Evolutionary conservation across 2,797 vertebrate species (phyloP).

Genomic region (Phrynocephalus forsythii): DNA sequence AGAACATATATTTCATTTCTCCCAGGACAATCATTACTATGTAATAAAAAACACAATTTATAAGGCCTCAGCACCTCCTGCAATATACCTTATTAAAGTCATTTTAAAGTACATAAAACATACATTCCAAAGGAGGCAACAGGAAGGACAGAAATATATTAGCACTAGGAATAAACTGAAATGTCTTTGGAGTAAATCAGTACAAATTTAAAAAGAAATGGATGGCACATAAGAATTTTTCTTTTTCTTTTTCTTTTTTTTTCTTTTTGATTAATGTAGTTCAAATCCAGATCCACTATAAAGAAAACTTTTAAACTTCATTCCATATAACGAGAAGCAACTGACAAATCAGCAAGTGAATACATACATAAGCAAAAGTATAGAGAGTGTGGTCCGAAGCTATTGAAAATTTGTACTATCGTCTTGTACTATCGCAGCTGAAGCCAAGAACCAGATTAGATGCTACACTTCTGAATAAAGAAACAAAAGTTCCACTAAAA

Average conservation of each 20-base stretch:
- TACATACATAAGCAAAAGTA: neutral
- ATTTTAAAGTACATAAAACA: conserved; percentile 15
- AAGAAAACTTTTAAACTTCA: conserved; percentile 38
- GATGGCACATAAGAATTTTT: neutral
- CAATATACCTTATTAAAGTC: conserved; percentile 10
- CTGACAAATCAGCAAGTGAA: neutral
- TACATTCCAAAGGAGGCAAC: neutral
- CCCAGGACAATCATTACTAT: conserved; percentile 10
- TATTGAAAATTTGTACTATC: conserved; percentile 27
- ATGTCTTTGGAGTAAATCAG: conserved; percentile 6
- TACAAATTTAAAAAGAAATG: conserved; percentile 19
- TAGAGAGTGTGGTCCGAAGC: conserved; percentile 7
- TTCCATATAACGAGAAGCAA: neutral
- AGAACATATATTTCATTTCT: conserved; percentile 24
- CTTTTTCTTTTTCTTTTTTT: too few species aligned
- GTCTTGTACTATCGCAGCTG: conserved; percentile 1
- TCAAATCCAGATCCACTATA: neutral
- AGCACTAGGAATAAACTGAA: conserved; percentile 22
- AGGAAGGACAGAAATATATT: conserved; percentile 25
- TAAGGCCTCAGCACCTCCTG: neutral
- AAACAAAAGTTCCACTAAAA: conserved; percentile 31
- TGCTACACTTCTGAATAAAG: conserved; percentile 38
- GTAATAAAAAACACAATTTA: conserved; percentile 10
- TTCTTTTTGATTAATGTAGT: conserved; percentile 3
- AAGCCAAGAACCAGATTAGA: conserved; percentile 30